A percentile compares a stretch with the other conserved stretches of the same genome.
phyloP scores from a whole-genome alignment of 2,797 vertebrate genomes.

The Lindbergichthys nudifrons region DNA sequence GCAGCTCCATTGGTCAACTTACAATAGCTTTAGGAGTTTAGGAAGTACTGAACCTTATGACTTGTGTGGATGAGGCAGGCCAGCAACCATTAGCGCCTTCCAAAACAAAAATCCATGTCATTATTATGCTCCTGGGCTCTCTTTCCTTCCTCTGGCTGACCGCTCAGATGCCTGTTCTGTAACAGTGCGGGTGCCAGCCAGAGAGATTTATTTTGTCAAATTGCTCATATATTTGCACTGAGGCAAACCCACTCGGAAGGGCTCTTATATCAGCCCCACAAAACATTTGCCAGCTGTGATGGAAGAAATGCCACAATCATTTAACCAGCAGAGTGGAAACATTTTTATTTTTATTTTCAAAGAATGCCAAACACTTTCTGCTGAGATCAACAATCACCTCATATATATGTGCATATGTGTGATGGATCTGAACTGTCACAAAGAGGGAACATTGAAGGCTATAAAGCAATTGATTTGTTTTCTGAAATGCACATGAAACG shows the following conservation, averaged over 20 bases:
- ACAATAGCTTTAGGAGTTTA: background rate
- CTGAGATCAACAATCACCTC: constrained; percentile 22
- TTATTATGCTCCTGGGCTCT: constrained; percentile 34
- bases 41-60: constrained; percentile 13
- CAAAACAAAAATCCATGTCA: constrained; percentile 43
- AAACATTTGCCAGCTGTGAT: constrained; percentile 63
- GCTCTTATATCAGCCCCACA: constrained; percentile 42
- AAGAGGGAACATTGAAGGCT: constrained; percentile 12
- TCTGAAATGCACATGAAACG: constrained; percentile 30
- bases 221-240: constrained; percentile 52
- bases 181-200: constrained; percentile 46
- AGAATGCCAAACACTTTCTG: constrained; percentile 51
- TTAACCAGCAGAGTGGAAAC: constrained; percentile 58
- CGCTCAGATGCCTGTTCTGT: constrained; percentile 22
- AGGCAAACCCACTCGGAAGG: constrained; percentile 54
- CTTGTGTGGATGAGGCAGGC: constrained; percentile 20
- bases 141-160: constrained; percentile 53
- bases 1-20: constrained; percentile 12
- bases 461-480: constrained; percentile 24
- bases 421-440: constrained; percentile 49
- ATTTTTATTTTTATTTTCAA: background rate
- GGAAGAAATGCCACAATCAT: constrained; percentile 52
- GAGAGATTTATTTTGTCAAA: constrained; percentile 65
- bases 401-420: constrained; percentile 25
- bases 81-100: constrained; percentile 21